Conservation (phyloP, 1,140 invertebrate genomes). For the Nixonia krombeini region DNA sequence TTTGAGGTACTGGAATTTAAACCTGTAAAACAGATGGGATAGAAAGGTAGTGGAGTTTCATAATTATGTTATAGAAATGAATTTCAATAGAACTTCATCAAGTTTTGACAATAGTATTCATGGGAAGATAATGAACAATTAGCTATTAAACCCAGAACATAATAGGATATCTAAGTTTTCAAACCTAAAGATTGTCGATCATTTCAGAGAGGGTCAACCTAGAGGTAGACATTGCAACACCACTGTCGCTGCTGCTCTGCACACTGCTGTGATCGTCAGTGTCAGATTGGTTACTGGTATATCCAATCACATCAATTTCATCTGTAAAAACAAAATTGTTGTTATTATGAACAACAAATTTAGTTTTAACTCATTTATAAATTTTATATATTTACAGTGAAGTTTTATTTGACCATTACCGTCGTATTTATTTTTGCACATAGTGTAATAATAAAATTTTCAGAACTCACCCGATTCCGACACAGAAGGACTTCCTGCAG, state of each 20-base stretch:
- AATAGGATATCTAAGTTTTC: background rate
- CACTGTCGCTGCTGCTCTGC: slow-evolving; percentile 85
- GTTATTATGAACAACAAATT: slow-evolving; percentile 11
- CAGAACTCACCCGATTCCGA: slow-evolving; percentile 86
- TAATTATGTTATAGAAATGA: too few relatives aligned
- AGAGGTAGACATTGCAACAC: slow-evolving; percentile 81
- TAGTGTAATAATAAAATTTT: too few relatives aligned
- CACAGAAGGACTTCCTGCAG: slow-evolving; percentile 77
- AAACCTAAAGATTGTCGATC: slow-evolving; percentile 71
- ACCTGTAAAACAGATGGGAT: background rate
- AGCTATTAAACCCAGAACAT: background rate
- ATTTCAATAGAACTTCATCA: too few relatives aligned
- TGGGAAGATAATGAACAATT: background rate
- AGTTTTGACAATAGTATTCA: too few relatives aligned
- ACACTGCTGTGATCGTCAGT: slow-evolving; percentile 86
- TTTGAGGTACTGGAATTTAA: too few relatives aligned
- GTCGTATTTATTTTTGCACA: too few relatives aligned
- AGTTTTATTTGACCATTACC: too few relatives aligned
- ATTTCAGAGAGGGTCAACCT: slow-evolving; percentile 76
- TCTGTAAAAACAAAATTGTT: slow-evolving; percentile 75
- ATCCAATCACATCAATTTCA: slow-evolving; percentile 90
- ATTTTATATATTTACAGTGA: too few relatives aligned
- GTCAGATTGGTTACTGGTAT: slow-evolving; percentile 88
- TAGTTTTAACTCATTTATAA: too few relatives aligned
- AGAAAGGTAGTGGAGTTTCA: background rate